phyloP scores from a whole-genome alignment of 2,797 vertebrate species.

The Sebastes melanostomus region DNA sequence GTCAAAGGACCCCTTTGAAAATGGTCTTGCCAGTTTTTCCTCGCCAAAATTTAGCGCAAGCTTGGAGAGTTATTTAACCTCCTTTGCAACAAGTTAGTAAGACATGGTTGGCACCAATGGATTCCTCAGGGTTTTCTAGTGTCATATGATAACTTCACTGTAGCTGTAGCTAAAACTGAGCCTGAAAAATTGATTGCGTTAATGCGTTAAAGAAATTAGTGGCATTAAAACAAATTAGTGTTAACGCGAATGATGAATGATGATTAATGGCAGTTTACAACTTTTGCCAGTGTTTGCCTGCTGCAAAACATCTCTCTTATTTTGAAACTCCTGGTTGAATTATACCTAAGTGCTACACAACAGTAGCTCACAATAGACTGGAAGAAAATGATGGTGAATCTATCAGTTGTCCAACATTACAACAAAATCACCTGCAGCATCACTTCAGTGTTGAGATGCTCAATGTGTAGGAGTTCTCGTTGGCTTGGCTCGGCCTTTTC shows the following conservation, averaged over 20 bases:
- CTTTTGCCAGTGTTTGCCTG: background rate
- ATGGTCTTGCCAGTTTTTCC: too few relatives aligned
- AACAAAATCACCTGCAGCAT: constrained; percentile 1
- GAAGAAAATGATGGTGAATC: background rate
- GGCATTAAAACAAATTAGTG: too few relatives aligned
- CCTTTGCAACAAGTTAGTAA: too few relatives aligned
- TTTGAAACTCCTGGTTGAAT: background rate
- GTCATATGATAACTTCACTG: too few relatives aligned
- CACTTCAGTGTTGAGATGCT: background rate
- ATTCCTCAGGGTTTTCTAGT: too few relatives aligned
- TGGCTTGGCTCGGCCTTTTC: background rate
- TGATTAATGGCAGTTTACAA: background rate
- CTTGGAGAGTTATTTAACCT: too few relatives aligned
- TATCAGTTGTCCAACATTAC: background rate
- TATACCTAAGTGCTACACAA: background rate
- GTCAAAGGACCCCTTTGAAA: too few relatives aligned
- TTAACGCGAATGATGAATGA: background rate
- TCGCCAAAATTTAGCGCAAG: too few relatives aligned
- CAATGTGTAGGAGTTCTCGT: background rate
- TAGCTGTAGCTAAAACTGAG: too few relatives aligned
- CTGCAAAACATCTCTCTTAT: background rate
- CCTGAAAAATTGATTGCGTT: too few relatives aligned
- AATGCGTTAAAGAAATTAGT: too few relatives aligned
- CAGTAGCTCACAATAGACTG: background rate
- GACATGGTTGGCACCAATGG: too few relatives aligned